Conservation (phyloP, 2,113 vertebrate species). For the Tragelaphus strepsiceros region DNA sequence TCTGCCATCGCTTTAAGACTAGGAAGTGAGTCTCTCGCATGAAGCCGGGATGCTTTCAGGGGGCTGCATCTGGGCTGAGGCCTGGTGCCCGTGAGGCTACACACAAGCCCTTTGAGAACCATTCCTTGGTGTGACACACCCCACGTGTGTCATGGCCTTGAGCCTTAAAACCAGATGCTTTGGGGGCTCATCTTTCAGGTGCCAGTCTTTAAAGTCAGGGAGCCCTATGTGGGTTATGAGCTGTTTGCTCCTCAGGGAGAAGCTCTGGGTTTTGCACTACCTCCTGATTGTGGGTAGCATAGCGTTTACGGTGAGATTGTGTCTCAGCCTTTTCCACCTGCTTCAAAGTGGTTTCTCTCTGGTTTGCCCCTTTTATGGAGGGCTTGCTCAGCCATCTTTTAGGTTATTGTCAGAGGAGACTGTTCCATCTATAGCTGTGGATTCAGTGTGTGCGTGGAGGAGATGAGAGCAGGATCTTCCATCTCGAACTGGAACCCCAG, state of each 20-base stretch:
- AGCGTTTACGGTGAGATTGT: not conserved
- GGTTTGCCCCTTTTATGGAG: not conserved
- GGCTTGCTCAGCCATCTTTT: not conserved
- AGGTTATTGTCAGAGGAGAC: not conserved
- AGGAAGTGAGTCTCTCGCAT: not conserved
- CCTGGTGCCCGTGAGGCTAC: not conserved
- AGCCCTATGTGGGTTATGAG: not conserved
- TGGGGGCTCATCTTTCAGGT: not conserved
- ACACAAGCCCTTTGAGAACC: not conserved
- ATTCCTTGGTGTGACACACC: not conserved
- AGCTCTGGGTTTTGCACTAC: not conserved
- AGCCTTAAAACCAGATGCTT: not conserved
- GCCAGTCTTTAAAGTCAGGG: not conserved
- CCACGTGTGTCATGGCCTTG: not conserved
- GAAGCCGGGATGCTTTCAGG: not conserved
- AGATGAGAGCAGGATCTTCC: not conserved
- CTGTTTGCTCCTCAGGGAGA: not conserved
- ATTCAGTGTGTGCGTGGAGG: not conserved
- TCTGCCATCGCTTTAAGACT: not conserved
- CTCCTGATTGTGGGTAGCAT: not conserved
- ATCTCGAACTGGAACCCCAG: not conserved
- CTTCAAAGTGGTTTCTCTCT: not conserved
- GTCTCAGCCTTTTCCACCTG: not conserved
- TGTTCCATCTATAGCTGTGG: not conserved
- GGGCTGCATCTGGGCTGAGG: not conserved